phyloP scores from a whole-genome alignment of 2,888 invertebrate species.

The Cremastobaeus sp. region DNA sequence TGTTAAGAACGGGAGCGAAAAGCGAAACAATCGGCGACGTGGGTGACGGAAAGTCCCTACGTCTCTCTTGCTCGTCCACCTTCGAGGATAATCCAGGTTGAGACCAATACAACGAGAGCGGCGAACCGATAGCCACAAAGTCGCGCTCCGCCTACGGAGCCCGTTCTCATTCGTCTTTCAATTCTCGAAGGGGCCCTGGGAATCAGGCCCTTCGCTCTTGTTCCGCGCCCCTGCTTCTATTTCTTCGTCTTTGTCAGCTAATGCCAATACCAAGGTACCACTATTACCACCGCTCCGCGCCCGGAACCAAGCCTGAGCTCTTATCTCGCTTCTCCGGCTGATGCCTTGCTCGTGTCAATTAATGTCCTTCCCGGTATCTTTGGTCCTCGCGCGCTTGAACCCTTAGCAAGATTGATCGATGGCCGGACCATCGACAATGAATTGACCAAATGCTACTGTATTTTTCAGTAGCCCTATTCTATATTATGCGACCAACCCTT shows the following conservation, averaged over 20 bases:
- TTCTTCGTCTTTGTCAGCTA: slow-evolving; percentile 52
- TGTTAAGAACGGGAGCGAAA: slow-evolving; percentile 64
- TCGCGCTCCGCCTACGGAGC: slow-evolving; percentile 73
- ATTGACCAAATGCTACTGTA: slow-evolving; percentile 68
- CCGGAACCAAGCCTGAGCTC: slow-evolving; percentile 37
- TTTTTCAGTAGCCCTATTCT: slow-evolving; percentile 66
- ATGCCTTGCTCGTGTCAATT: slow-evolving; percentile 74
- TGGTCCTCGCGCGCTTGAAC: slow-evolving; percentile 52
- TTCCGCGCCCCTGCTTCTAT: slow-evolving; percentile 34
- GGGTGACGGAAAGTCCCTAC: slow-evolving; percentile 71
- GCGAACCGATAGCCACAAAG: slow-evolving; percentile 71
- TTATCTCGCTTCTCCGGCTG: slow-evolving; percentile 58
- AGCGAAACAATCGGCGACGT: slow-evolving; percentile 73
- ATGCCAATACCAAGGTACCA: slow-evolving; percentile 46
- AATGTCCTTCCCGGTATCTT: slow-evolving; percentile 72
- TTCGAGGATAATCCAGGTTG: slow-evolving; percentile 55
- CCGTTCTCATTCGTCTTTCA: slow-evolving; percentile 64
- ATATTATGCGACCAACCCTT: neutral
- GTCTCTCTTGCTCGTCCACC: slow-evolving; percentile 53
- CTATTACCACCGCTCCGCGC: slow-evolving; percentile 33
- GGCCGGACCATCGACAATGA: slow-evolving; percentile 70
- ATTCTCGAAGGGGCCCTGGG: slow-evolving; percentile 59
- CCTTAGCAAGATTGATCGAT: slow-evolving; percentile 74
- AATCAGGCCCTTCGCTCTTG: slow-evolving; percentile 56
- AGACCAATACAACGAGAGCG: slow-evolving; percentile 73